Evolutionary conservation across 2,888 invertebrate genomes (phyloP).

Genomic region (Agrypnus murinus): DNA sequence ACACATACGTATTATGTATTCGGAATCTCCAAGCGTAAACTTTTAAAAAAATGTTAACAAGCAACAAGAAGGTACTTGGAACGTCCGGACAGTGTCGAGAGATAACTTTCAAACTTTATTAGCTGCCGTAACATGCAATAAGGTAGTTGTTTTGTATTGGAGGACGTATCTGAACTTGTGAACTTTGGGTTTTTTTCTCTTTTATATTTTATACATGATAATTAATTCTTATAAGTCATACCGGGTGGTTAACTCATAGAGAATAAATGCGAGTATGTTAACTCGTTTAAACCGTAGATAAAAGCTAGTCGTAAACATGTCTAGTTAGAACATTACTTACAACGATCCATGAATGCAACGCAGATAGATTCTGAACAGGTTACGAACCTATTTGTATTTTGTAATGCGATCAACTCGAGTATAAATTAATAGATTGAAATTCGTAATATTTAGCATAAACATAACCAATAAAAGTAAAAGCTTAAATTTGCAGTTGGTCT

Average conservation of each 20-base stretch:
- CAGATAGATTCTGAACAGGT: no score
- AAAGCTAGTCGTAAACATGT: not conserved
- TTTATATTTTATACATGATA: no score
- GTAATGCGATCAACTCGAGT: not conserved
- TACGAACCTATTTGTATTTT: no score
- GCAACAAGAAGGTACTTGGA: slow-evolving; percentile 9
- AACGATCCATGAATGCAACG: no score
- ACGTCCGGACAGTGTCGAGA: slow-evolving; percentile 16
- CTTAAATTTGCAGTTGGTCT: no score
- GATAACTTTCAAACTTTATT: slow-evolving; percentile 24
- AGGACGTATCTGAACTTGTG: slow-evolving; percentile 1
- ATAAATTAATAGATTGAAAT: not conserved
- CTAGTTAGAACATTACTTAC: not conserved
- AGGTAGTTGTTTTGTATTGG: slow-evolving; percentile 20
- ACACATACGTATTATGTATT: no score
- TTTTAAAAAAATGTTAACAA: no score
- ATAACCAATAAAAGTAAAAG: no score
- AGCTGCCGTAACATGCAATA: not conserved
- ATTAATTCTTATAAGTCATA: no score
- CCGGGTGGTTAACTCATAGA: not conserved
- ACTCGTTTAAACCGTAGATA: not conserved
- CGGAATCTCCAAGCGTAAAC: no score
- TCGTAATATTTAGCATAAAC: no score
- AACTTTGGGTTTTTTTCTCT: not conserved
- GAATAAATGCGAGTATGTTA: not conserved